Evolutionary conservation across 2,888 invertebrate species (phyloP).

Genomic region (Amaurobius ferox): DNA sequence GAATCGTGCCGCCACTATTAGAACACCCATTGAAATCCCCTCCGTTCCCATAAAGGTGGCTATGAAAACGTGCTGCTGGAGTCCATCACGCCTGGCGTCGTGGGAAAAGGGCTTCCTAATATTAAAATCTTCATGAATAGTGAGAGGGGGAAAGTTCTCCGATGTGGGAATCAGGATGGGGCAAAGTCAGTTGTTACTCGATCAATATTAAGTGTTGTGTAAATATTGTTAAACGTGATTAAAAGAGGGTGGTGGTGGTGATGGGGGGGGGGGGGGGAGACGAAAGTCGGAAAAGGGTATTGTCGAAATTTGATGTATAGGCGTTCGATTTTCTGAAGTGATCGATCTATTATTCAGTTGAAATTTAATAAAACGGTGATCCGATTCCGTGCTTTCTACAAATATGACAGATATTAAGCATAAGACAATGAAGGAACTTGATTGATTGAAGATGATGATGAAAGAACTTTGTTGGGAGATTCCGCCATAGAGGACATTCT

Average conservation of each 20-base stretch:
- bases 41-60: constrained; percentile 33
- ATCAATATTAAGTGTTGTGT: constrained; percentile 12
- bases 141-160: background rate
- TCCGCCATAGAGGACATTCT: too few relatives aligned
- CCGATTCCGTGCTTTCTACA: too few relatives aligned
- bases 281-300: background rate
- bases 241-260: background rate
- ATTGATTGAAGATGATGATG: too few relatives aligned
- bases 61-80: constrained; percentile 37
- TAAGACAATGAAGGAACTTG: too few relatives aligned
- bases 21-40: constrained; percentile 37
- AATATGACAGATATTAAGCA: too few relatives aligned
- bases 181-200: background rate
- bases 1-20: constrained; percentile 61
- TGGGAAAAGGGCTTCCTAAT: constrained; percentile 10
- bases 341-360: background rate
- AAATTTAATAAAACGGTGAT: background rate
- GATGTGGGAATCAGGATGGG: background rate
- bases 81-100: constrained; percentile 24
- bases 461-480: too few relatives aligned
- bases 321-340: background rate
- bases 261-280: background rate
- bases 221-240: constrained; percentile 6
- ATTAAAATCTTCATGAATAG: background rate
- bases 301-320: background rate